phyloP scores from a whole-genome alignment of 2,797 vertebrate species.

The Paedocypris micromegethes region DNA sequence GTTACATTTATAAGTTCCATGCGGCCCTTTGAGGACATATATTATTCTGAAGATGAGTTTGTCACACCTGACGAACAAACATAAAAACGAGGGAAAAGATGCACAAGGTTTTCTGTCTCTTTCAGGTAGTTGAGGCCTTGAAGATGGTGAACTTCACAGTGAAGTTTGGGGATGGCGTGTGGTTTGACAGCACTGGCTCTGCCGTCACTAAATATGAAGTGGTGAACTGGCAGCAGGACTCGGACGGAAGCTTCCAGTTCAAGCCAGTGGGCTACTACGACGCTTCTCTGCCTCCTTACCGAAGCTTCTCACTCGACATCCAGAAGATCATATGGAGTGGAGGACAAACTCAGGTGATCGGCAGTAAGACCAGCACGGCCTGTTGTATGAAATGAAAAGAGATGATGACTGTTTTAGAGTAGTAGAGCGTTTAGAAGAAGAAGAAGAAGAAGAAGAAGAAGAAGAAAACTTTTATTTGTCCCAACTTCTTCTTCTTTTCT shows the following conservation, averaged over 20 bases:
- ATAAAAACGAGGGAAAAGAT: neutral
- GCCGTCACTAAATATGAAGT: constrained; percentile 64
- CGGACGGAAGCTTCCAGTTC: constrained; percentile 57
- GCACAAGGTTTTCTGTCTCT: neutral
- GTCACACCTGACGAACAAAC: too few relatives aligned
- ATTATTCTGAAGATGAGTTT: too few relatives aligned
- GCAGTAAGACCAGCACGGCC: too few relatives aligned
- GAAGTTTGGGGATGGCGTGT: constrained; percentile 59
- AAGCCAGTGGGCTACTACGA: constrained; percentile 68
- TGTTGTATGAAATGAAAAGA: too few relatives aligned
- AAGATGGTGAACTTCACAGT: constrained; percentile 64
- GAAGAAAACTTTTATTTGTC: too few relatives aligned
- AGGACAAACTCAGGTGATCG: constrained; percentile 52
- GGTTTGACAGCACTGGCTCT: constrained; percentile 67
- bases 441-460: too few relatives aligned
- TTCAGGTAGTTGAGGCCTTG: constrained; percentile 60
- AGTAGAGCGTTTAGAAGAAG: too few relatives aligned
- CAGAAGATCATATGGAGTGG: constrained; percentile 61
- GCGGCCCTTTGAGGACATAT: too few relatives aligned
- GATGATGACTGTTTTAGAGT: too few relatives aligned
- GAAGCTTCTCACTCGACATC: constrained; percentile 57
- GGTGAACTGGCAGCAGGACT: constrained; percentile 66
- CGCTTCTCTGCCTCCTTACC: constrained; percentile 56
- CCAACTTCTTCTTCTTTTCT: too few relatives aligned
- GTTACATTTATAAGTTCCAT: too few relatives aligned